Evolutionary conservation across 2,888 invertebrate species (phyloP).

Genomic region (Linyphia triangularis): DNA sequence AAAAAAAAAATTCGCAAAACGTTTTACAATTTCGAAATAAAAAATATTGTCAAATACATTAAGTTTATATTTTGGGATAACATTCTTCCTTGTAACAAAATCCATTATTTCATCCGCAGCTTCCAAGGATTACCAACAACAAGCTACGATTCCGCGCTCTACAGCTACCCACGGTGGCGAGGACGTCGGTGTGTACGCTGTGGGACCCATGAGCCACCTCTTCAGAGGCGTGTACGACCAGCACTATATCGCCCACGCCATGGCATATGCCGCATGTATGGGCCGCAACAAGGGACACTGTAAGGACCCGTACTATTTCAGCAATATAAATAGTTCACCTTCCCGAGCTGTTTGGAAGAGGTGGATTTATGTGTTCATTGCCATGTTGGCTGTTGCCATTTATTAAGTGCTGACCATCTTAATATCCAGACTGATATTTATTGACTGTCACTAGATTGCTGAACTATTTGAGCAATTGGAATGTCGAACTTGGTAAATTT

Average conservation of each 20-base stretch:
- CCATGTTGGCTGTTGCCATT: neutral
- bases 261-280: slow-evolving; percentile 89
- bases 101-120: no score
- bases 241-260: slow-evolving; percentile 91
- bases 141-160: slow-evolving; percentile 87
- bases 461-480: neutral
- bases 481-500: no score
- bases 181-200: slow-evolving; percentile 91
- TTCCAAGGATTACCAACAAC: slow-evolving; percentile 84
- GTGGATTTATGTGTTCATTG: slow-evolving; percentile 27
- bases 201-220: slow-evolving; percentile 89
- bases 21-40: no score
- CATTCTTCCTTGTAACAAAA: no score
- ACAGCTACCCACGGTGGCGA: slow-evolving; percentile 91
- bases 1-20: no score
- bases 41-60: no score
- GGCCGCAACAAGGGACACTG: slow-evolving; percentile 79
- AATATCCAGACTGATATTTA: neutral
- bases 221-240: slow-evolving; percentile 90
- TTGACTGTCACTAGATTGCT: neutral
- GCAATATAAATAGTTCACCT: neutral
- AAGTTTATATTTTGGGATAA: no score
- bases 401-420: neutral
- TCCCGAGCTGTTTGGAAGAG: neutral
- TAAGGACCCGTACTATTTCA: neutral